These are phyloP conservation scores for Poecilia latipinna DNA, from an alignment of 2,113 vertebrate species.

Conservation along the genomic window DNA sequence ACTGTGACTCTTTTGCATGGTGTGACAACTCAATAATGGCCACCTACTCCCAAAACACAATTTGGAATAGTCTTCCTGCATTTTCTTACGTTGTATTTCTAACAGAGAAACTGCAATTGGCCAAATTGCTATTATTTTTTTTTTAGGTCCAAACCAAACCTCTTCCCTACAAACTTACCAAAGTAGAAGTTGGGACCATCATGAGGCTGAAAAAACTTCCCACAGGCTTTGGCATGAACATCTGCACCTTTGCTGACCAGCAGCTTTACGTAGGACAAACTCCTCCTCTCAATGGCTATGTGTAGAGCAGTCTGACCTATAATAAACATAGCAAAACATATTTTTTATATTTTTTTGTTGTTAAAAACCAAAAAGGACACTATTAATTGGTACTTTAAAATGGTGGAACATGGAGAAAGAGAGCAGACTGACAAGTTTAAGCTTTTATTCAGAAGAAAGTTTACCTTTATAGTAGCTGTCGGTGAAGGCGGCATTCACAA, in stretches of 20 bases:
- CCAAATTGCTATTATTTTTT: background rate
- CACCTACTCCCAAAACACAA: too few species aligned
- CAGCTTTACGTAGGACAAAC: conserved; percentile 84
- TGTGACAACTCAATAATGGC: too few species aligned
- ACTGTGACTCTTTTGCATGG: too few species aligned
- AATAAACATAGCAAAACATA: background rate
- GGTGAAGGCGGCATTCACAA: conserved; percentile 90
- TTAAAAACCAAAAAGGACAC: conserved; percentile 52
- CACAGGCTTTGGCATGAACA: conserved; percentile 89
- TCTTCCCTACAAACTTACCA: conserved; percentile 75
- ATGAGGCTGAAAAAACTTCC: conserved; percentile 91
- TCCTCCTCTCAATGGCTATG: conserved; percentile 94
- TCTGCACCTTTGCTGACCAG: conserved; percentile 90
- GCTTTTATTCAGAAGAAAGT: background rate
- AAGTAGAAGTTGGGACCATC: conserved; percentile 92
- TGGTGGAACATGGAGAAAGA: background rate
- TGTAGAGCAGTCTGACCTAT: conserved; percentile 95
- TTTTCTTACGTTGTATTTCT: too few species aligned
- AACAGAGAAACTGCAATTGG: too few species aligned
- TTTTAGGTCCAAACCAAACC: conserved; percentile 38
- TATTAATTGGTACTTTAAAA: background rate
- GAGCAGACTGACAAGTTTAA: background rate
- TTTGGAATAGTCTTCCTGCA: too few species aligned
- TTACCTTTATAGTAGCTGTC: conserved; percentile 91
- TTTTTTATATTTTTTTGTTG: background rate